Conservation (phyloP, 2,797 vertebrate genomes). For the Todus mexicanus region DNA sequence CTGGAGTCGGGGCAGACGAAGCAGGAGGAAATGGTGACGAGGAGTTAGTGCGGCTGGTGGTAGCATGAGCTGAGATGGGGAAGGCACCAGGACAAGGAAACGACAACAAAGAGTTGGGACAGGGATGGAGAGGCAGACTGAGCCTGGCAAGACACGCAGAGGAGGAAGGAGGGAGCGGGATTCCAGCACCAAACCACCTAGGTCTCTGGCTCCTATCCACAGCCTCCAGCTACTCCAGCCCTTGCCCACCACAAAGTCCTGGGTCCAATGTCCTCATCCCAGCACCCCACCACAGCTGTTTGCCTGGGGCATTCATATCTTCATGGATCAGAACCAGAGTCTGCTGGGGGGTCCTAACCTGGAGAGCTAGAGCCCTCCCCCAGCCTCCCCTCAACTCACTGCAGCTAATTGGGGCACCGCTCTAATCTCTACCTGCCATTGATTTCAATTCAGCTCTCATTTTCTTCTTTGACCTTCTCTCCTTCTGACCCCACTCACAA, state of each 20-base stretch:
- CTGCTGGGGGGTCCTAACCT: background rate
- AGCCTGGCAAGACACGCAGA: background rate
- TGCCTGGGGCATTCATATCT: background rate
- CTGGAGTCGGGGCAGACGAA: background rate
- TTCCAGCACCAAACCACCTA: background rate
- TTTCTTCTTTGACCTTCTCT: slow-evolving; percentile 58
- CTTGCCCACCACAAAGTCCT: background rate
- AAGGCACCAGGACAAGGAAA: background rate
- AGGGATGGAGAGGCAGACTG: background rate
- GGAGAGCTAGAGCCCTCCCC: background rate
- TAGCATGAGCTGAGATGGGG: background rate
- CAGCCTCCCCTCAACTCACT: background rate
- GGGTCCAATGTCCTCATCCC: background rate
- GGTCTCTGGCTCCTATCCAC: background rate
- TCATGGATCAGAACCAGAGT: background rate
- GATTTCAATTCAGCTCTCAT: slow-evolving; percentile 58
- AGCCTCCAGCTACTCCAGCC: background rate
- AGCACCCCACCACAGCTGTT: background rate
- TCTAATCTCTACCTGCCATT: slow-evolving; percentile 51
- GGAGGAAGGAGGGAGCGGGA: background rate
- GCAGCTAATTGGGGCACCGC: slow-evolving; percentile 9
- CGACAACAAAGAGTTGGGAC: background rate
- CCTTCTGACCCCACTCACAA: background rate
- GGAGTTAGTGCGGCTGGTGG: background rate
- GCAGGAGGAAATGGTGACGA: background rate